phyloP scores from a whole-genome alignment of 2,113 vertebrate species.

The Eidolon helvum region DNA sequence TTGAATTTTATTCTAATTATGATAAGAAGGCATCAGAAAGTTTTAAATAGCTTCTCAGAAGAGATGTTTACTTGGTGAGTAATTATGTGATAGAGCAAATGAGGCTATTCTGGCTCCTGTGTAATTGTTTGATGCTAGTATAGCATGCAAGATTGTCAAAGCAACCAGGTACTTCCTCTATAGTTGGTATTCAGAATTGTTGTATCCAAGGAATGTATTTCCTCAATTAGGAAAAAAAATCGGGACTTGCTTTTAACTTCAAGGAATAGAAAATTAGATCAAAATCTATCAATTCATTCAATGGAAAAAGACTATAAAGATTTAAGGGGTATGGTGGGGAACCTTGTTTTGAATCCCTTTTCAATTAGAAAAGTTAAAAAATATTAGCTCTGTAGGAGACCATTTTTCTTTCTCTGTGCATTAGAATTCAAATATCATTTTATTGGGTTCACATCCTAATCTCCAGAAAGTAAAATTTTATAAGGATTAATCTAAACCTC shows the following conservation, averaged over 20 bases:
- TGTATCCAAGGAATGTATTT: background rate
- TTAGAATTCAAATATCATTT: background rate
- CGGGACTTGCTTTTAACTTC: background rate
- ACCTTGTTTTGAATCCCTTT: slow-evolving; percentile 8
- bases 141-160: background rate
- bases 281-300: background rate
- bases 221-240: background rate
- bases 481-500: background rate
- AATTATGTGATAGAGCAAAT: background rate
- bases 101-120: background rate
- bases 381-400: background rate
- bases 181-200: background rate
- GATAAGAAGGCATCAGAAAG: background rate
- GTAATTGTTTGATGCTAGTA: slow-evolving; percentile 7
- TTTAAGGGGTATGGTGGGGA: background rate
- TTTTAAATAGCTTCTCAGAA: slow-evolving; percentile 48
- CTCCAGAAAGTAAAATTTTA: background rate
- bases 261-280: background rate
- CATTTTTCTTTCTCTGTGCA: background rate
- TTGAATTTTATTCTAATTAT: background rate
- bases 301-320: background rate
- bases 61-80: background rate
- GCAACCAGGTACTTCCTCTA: background rate
- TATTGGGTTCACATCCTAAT: background rate
- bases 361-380: background rate